Evolutionary conservation across 2,797 vertebrate species (phyloP), one percentile per base, ranked within the genome.

Genomic region (Pteronotus mesoamericanus): DNA sequence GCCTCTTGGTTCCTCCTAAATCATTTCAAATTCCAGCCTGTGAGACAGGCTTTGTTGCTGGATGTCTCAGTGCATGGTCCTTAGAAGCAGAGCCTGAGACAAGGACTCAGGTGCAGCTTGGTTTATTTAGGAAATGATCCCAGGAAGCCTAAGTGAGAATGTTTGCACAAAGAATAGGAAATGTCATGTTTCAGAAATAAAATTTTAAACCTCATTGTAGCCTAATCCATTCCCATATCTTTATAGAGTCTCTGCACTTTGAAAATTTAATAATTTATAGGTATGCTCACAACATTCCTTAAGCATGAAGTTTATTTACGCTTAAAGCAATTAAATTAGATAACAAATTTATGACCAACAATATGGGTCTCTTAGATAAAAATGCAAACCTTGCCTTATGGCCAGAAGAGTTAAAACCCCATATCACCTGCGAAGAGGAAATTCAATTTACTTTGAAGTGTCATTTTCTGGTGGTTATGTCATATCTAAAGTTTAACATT

Each of bases 381-480:
- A 89, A 91, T 22, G 59, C 10, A 93, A 95, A 59, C 84, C 5
- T 42, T 39, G 16, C 37, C 11, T n/a, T 24, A 8, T 5, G 16
- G 61, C 4, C 12, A 55, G 6, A 16, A 61, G 34, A 78, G 42
- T 94, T 80, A 93, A 86, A 83, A 80, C 34, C 10, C 9, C 29
- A 19, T 24, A 86, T 86, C 26, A 72, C 39, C 48, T 24, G 46
- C 48, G 44, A 19, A 87, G 34, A 91, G 5, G 68, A 91, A 93
- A 91, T 69, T 91, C 69, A 82, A 22, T 83, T 89, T 93, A 37
- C 42, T 75, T 93, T 83, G 34, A 95, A 83, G 79, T 79, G 42
- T 19, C n/a, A 74, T 90, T 94, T 96, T 69, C n/a, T 90, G 22
- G 64, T 91, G 14, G 21, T 37, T 53, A 34, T 79, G 16, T 22